Evolutionary conservation across 2,888 invertebrate genomes (phyloP), one percentile per base, ranked within the genome.

Genomic region (Exephanes ischioxanthus): DNA sequence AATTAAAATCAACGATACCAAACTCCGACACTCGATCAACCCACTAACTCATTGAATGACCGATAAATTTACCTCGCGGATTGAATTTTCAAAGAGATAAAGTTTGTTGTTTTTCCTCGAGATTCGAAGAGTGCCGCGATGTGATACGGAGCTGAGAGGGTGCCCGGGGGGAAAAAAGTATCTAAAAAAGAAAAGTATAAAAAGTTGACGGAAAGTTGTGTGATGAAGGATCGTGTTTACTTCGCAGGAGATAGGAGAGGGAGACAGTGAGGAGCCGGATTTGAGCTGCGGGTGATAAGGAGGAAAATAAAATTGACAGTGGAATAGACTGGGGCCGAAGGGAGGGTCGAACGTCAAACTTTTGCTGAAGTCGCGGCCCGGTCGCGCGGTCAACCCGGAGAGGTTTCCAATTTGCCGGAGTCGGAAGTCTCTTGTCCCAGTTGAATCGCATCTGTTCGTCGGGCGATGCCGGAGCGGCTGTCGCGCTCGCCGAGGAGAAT

Each of bases 391-490:
- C 3, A 45, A 14, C 45, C 14, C 53, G 30, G 1, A 1, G 30
- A 61, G 33, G 16, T 55, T 67, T 70, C 71, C 53, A 79, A 85
- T 86, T 83, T 80, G 41, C 22, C 63, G 53, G 53, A 73, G 68
- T 85, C 70, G 45, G 72, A 37, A 37, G 11, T 33, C 73, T 53
- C 53, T 66, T 71, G 33, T 4, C 14, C 37, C 75, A 5, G 63
- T 63, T 80, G 37, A 45, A 73, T 75, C 45, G 68, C 30, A 51
- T 48, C 63, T 63, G 22, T 61, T 37, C 53, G 14, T 37, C 41
- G 71, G 48, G 33, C 41, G 16, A 67, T 26, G 37, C 55, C n/a
- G 41, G 16, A 33, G 30, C 19, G 26, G 26, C 61, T 37, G 0
- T 30, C 33, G 58, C 45, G 67, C 26, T 72, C 53, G 71, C 71